Percentiles rank a stretch among this genome's conserved stretches.
These are phyloP conservation scores for Drosophila barbarae DNA, from an alignment of 2,888 invertebrate genomes.

Conservation along the genomic window DNA sequence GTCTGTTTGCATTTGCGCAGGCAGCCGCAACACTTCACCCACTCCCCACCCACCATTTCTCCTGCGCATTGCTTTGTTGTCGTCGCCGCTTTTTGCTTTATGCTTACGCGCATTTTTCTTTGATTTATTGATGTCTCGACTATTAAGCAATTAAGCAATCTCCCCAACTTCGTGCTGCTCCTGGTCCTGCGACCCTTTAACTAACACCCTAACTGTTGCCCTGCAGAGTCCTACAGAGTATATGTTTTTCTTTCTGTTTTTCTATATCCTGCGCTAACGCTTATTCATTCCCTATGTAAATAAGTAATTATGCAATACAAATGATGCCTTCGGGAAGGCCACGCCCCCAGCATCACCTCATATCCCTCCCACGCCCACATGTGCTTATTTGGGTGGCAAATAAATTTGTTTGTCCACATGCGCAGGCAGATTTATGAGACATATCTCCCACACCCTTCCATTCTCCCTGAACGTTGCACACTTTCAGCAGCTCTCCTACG, in stretches of 20 bases:
- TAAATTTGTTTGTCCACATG: conserved; percentile 39
- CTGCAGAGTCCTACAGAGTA: neutral
- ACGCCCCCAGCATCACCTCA: conserved; percentile 11
- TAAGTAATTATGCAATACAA: conserved; percentile 50
- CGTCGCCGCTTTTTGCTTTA: conserved; percentile 52
- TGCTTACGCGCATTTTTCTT: conserved; percentile 69
- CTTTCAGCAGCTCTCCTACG: neutral
- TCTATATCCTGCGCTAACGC: neutral
- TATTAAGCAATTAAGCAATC: conserved; percentile 66
- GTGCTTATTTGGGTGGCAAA: conserved; percentile 23
- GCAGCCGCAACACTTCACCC: conserved; percentile 43
- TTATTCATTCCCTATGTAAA: conserved; percentile 30
- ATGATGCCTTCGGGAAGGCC: conserved; percentile 42
- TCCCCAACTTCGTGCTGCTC: neutral
- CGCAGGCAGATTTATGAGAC: conserved; percentile 41
- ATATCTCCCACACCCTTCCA: neutral
- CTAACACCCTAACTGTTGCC: conserved; percentile 4
- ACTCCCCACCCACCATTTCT: conserved; percentile 8
- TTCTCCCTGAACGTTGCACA: neutral
- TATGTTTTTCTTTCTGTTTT: conserved; percentile 4
- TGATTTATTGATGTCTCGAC: conserved; percentile 73
- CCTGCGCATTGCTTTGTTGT: conserved; percentile 48
- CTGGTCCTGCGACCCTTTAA: neutral
- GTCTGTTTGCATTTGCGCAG: conserved; percentile 70
- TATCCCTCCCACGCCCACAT: conserved; percentile 1